These are phyloP conservation scores for Clostera curtula DNA, from an alignment of 2,888 invertebrate genomes.

Conservation along the genomic window DNA sequence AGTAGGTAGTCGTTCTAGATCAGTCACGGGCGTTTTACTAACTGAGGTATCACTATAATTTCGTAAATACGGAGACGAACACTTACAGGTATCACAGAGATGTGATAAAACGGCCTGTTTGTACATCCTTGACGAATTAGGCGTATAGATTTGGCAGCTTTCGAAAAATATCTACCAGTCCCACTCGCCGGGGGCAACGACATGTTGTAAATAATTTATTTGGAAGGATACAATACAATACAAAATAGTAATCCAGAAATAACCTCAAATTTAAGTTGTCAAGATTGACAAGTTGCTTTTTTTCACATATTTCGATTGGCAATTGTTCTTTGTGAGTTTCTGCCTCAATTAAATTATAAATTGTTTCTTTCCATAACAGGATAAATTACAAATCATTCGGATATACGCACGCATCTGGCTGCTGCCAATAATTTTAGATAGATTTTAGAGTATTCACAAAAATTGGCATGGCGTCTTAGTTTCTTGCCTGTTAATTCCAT, in stretches of 20 bases:
- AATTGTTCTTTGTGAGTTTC: not conserved
- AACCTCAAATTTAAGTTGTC: slow-evolving; percentile 9
- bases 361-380: too few species aligned
- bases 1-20: too few species aligned
- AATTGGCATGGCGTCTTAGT: too few species aligned
- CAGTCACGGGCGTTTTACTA: too few species aligned
- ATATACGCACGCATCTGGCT: too few species aligned
- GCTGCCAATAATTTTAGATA: too few species aligned
- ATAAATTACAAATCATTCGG: too few species aligned
- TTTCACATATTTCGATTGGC: slow-evolving; percentile 7
- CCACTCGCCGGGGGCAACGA: slow-evolving; percentile 82
- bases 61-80: too few species aligned
- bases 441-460: too few species aligned
- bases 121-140: slow-evolving; percentile 90
- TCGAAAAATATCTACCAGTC: slow-evolving; percentile 74
- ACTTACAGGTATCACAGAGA: slow-evolving; percentile 89
- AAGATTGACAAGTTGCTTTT: slow-evolving; percentile 1
- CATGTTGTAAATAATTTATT: slow-evolving; percentile 33
- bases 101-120: slow-evolving; percentile 95
- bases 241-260: slow-evolving; percentile 14
- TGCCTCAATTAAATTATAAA: not conserved
- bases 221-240: slow-evolving; percentile 1
- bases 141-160: slow-evolving; percentile 82
- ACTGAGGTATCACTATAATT: too few species aligned
- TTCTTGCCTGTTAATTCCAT: too few species aligned